Conservation (phyloP, 2,113 vertebrate species). For the Mohoua ochrocephala region DNA sequence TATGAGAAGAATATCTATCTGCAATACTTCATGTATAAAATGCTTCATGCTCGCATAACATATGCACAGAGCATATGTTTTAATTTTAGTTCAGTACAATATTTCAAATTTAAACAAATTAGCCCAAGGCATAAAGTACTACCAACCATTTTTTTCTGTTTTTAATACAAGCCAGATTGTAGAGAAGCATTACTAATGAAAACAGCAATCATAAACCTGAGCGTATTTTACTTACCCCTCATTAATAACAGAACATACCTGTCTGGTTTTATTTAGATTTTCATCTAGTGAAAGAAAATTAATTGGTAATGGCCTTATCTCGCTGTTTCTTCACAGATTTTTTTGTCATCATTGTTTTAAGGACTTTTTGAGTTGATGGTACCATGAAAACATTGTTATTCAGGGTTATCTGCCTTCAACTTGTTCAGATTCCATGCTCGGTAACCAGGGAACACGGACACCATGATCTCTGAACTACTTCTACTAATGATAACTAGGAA, state of each 20-base stretch:
- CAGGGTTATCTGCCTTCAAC: not conserved
- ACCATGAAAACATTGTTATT: not conserved
- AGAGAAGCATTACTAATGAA: not conserved
- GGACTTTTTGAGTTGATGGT: not conserved
- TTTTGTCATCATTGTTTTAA: not conserved
- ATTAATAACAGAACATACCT: slow-evolving; percentile 44
- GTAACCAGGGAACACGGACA: not conserved
- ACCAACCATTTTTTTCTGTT: not conserved
- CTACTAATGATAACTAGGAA: not conserved
- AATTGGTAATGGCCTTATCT: slow-evolving; percentile 18
- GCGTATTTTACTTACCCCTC: not conserved
- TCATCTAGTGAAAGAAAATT: slow-evolving; percentile 38
- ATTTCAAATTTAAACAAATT: slow-evolving; percentile 42
- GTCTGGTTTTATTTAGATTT: slow-evolving; percentile 50
- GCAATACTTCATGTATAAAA: not conserved
- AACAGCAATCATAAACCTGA: not conserved
- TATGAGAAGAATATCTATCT: not conserved
- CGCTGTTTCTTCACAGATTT: not conserved
- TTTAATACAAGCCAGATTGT: not conserved
- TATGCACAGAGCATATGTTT: slow-evolving; percentile 20
- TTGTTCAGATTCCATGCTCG: not conserved
- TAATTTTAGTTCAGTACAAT: slow-evolving; percentile 11
- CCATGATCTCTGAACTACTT: not conserved
- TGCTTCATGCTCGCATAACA: not conserved
- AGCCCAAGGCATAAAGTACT: not conserved